These are phyloP conservation scores for Eurytoma adleriae DNA, from an alignment of 2,888 invertebrate genomes.

Conservation along the genomic window DNA sequence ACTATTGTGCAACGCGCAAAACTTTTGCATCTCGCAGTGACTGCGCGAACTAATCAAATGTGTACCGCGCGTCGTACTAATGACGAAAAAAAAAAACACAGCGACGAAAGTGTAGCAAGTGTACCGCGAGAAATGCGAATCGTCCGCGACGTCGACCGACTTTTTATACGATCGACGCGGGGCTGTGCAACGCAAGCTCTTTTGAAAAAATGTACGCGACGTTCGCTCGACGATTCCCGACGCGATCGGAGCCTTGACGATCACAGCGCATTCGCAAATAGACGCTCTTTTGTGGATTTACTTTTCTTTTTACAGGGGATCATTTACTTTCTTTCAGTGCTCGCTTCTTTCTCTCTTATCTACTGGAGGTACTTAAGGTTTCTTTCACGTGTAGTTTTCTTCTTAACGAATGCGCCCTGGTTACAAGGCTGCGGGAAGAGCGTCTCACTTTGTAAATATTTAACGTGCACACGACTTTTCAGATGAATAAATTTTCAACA, in stretches of 20 bases:
- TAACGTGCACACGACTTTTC: conserved; percentile 10
- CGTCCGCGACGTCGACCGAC: too few relatives aligned
- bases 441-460: conserved; percentile 47
- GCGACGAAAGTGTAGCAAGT: too few relatives aligned
- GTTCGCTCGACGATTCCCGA: conserved; percentile 29
- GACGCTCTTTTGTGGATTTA: background rate
- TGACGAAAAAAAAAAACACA: too few relatives aligned
- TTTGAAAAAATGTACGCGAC: too few relatives aligned
- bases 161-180: too few relatives aligned
- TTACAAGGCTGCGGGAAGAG: conserved; percentile 32
- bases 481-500: conserved; percentile 39
- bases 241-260: conserved; percentile 42
- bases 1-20: too few relatives aligned
- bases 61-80: too few relatives aligned
- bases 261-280: conserved; percentile 49
- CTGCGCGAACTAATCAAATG: too few relatives aligned
- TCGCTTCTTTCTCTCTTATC: background rate
- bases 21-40: too few relatives aligned
- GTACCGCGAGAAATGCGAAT: too few relatives aligned
- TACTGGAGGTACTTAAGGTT: conserved; percentile 13
- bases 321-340: background rate
- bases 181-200: too few relatives aligned
- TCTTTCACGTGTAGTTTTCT: background rate
- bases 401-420: conserved; percentile 47
- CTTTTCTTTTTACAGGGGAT: background rate